Evolutionary conservation across 2,888 invertebrate genomes (phyloP).

Genomic region (Dastarcus helophoroides): DNA sequence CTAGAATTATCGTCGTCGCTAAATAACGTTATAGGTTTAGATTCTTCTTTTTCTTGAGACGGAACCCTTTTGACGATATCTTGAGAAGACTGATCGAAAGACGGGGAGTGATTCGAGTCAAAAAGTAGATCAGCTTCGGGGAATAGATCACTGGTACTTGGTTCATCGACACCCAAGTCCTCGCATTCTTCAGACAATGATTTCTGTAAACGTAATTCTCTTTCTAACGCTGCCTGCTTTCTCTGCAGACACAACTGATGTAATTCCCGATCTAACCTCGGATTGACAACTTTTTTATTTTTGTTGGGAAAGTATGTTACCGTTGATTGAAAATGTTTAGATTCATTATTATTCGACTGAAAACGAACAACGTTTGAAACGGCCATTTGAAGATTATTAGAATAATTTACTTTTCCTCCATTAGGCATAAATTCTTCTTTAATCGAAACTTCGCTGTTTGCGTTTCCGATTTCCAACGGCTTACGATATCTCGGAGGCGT

Average conservation of each 20-base stretch:
- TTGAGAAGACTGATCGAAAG: conserved; percentile 46
- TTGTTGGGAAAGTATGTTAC: conserved; percentile 29
- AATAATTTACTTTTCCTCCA: conserved; percentile 31
- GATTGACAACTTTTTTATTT: conserved; percentile 26
- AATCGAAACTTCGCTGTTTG: conserved; percentile 23
- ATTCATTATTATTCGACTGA: conserved; percentile 21
- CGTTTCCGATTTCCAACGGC: conserved; percentile 24
- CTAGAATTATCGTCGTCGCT: conserved; percentile 31
- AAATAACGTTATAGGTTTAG: conserved; percentile 31
- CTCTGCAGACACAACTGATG: conserved; percentile 33
- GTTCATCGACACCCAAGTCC: conserved; percentile 67
- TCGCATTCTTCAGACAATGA: conserved; percentile 69
- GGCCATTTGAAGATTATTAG: too few relatives aligned
- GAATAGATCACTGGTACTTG: conserved; percentile 67
- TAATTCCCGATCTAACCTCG: conserved; percentile 30
- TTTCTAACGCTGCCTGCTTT: conserved; percentile 43
- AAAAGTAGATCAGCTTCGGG: conserved; percentile 66
- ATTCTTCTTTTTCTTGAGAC: conserved; percentile 22
- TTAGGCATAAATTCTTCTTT: conserved; percentile 32
- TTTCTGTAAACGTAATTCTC: conserved; percentile 50
- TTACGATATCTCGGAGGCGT: conserved; percentile 32
- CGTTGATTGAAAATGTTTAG: conserved; percentile 25
- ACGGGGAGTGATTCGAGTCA: conserved; percentile 59
- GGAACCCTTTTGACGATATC: conserved; percentile 25
- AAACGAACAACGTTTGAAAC: too few relatives aligned